Percentiles rank a stretch among this genome's conserved stretches.
Conservation (phyloP, 35 echinoderm and acorn worm genomes). For the Strongylocentrotus purpuratus region DNA sequence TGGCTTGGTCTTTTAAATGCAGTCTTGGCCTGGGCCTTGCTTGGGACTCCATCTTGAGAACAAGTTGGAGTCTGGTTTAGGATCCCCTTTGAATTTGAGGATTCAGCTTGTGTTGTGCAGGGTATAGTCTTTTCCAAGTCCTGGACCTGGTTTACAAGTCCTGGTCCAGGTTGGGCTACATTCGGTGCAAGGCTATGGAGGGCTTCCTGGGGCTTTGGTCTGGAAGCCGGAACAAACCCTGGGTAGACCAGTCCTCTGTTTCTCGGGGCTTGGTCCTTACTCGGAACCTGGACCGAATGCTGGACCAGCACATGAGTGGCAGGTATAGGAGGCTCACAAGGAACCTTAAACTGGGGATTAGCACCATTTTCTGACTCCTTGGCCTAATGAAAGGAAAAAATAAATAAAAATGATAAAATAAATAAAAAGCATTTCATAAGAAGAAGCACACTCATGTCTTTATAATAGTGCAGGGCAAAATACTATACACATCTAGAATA, state of each 20-base stretch:
- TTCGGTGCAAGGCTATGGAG: background rate
- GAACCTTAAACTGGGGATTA: conserved; percentile 11
- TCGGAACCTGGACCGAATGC: background rate
- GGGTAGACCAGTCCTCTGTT: background rate
- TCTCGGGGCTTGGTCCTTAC: conserved; percentile 27
- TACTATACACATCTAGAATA: background rate
- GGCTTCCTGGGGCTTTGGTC: background rate
- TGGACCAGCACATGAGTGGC: background rate
- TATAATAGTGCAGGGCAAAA: background rate
- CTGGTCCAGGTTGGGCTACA: background rate
- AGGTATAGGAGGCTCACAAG: background rate
- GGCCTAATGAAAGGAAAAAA: background rate
- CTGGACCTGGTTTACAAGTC: background rate
- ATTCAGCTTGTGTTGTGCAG: background rate
- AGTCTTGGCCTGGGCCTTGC: background rate
- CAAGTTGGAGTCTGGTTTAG: background rate
- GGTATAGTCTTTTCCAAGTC: background rate
- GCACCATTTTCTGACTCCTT: background rate
- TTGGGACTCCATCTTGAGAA: background rate
- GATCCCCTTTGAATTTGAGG: background rate
- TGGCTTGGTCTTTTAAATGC: background rate
- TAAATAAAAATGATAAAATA: background rate
- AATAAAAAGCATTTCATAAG: background rate
- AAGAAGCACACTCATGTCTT: too few species aligned
- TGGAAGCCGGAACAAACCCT: background rate